These are phyloP conservation scores for Heterodera filipjevi DNA, from an alignment of 2,888 invertebrate genomes.

Conservation along the genomic window DNA sequence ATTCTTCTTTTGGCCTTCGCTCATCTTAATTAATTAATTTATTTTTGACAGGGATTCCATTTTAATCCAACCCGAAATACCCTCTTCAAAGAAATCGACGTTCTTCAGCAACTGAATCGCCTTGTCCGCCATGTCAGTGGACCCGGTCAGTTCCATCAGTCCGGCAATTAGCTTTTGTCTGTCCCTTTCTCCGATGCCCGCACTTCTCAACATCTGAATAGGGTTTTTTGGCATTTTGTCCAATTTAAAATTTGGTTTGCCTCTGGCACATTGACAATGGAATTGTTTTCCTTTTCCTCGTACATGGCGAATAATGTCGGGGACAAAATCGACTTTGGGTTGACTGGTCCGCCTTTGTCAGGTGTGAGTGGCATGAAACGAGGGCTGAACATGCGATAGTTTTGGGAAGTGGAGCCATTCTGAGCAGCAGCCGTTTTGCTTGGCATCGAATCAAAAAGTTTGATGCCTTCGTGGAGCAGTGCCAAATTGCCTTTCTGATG, in stretches of 20 bases:
- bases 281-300: constrained; percentile 30
- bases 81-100: constrained; percentile 26
- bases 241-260: not conserved
- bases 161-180: constrained; percentile 32
- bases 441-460: constrained; percentile 30
- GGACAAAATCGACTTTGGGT: constrained; percentile 32
- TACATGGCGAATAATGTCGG: constrained; percentile 42
- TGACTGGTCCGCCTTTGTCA: constrained; percentile 25
- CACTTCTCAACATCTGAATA: constrained; percentile 34
- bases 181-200: constrained; percentile 35
- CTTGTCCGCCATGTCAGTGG: constrained; percentile 31
- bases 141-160: constrained; percentile 37
- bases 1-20: too few species aligned
- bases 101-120: constrained; percentile 25
- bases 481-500: constrained; percentile 26
- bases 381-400: constrained; percentile 36
- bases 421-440: constrained; percentile 10
- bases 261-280: constrained; percentile 32
- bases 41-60: not conserved
- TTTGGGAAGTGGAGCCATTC: constrained; percentile 2
- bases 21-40: too few species aligned
- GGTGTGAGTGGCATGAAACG: constrained; percentile 40
- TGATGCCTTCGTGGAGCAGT: constrained; percentile 35
- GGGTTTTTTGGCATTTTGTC: not conserved
- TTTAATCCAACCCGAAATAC: not conserved